phyloP scores from a whole-genome alignment of 2,113 vertebrate genomes.

The Pangasianodon hypophthalmus region DNA sequence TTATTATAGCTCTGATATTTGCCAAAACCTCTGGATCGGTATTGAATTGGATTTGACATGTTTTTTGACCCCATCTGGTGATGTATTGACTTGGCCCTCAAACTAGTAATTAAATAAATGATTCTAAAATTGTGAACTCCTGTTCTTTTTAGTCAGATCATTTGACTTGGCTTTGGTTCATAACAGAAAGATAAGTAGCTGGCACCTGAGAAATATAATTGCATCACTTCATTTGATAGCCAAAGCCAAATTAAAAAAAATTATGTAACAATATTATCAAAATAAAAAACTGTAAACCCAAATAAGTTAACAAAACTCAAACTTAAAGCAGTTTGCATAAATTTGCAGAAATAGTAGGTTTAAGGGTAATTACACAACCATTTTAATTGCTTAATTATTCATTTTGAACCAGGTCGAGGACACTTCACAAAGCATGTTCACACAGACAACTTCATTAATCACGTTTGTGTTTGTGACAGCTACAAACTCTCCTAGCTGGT shows the following conservation, averaged over 20 bases:
- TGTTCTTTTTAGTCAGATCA: neutral
- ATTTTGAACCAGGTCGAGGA: neutral
- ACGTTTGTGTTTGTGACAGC: neutral
- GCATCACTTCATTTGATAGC: neutral
- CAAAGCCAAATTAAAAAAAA: neutral
- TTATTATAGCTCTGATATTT: neutral
- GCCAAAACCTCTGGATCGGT: neutral
- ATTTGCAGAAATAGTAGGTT: neutral
- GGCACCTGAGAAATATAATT: neutral
- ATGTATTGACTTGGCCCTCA: too few species aligned
- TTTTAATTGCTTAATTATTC: neutral
- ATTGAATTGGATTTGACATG: neutral
- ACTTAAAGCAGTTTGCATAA: neutral
- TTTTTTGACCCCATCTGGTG: neutral
- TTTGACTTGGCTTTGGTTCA: neutral
- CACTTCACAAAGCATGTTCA: neutral
- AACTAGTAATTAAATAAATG: neutral
- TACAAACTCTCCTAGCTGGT: neutral
- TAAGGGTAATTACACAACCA: neutral
- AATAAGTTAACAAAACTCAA: neutral
- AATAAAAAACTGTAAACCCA: neutral
- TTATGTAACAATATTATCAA: neutral
- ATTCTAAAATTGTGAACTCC: neutral
- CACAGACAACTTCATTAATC: neutral
- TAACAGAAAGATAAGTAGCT: neutral